These are phyloP conservation scores for Chrysolina oricalcia DNA, from an alignment of 2,888 invertebrate species.

Conservation along the genomic window DNA sequence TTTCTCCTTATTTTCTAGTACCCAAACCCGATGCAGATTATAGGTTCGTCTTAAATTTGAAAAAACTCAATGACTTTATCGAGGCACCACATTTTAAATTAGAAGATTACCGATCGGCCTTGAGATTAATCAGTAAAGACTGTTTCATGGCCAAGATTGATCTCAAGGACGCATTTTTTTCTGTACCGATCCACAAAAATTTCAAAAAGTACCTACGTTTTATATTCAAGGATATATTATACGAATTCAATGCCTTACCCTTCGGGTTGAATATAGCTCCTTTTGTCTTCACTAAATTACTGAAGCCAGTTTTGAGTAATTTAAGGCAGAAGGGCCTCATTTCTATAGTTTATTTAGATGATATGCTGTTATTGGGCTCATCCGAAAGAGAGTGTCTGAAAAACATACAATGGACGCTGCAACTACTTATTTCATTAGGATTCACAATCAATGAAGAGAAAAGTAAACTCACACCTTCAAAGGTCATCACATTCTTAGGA, in stretches of 20 bases:
- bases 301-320: conserved; percentile 13
- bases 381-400: conserved; percentile 1
- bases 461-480: conserved; percentile 7
- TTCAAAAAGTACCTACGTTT: neutral
- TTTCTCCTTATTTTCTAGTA: conserved; percentile 29
- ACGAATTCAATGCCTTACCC: conserved; percentile 1
- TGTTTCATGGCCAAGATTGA: conserved; percentile 10
- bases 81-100: conserved; percentile 13
- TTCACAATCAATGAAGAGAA: neutral
- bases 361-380: conserved; percentile 3
- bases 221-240: neutral
- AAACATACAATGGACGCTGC: conserved; percentile 9
- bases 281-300: conserved; percentile 8
- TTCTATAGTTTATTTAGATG: conserved; percentile 12
- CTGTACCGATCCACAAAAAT: neutral
- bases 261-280: conserved; percentile 9
- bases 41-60: conserved; percentile 13
- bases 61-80: conserved; percentile 9
- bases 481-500: conserved; percentile 12
- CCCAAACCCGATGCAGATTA: conserved; percentile 19
- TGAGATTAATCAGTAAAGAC: neutral
- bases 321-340: conserved; percentile 4
- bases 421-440: conserved; percentile 12
- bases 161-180: conserved; percentile 27
- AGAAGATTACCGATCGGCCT: conserved; percentile 3